Evolutionary conservation across 2,888 invertebrate species (phyloP), one percentile per base, ranked within the genome.

Genomic region (Chymomyza fuscimana): DNA sequence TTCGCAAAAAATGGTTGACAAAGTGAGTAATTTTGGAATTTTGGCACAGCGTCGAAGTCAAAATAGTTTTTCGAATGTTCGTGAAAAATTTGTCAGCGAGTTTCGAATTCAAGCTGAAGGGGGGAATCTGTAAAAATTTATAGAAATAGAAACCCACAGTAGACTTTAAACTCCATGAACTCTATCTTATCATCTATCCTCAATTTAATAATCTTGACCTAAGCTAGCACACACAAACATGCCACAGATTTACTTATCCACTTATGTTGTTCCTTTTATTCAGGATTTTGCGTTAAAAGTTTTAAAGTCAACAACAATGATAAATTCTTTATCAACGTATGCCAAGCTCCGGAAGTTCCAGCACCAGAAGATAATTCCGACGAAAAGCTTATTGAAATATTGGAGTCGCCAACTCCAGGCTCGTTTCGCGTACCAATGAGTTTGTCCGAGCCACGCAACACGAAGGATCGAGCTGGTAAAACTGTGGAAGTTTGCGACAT

Each of bases 371-470:
- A 96, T 82, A 94, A 96, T 54, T 93, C 94, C 1, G 94, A 95
- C 89, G 94, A 94, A 67, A 95, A 96, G 82, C 92, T 97, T 1
- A 92, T 94, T 78, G 93, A 93, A 70, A 94, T 96, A 67, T 91
- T 97, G 29, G 87, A 90, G 73, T 95, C 95, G 0, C 94, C 94
- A 67, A 95, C 95, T 63, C 94, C 95, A 0, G 93, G 94, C 4
- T 94, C 94, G 61, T 98, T 94, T 91, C 93, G 95, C 74, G 95
- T 98, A 59, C 98, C 98, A 0, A 96, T 98, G 96, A 97, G 97
- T 90, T 95, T 98, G 76, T 97, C 97, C 0, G 95, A 96, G 88
- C 94, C 96, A 5, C 95, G 95, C 80, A 93, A 93, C 6, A 97
- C 97, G 87, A 92, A 93, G 25, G 97, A 97, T 90, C 97, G 96